Conservation (phyloP, 1,140 invertebrate genomes). For the Drosophila saltans region DNA sequence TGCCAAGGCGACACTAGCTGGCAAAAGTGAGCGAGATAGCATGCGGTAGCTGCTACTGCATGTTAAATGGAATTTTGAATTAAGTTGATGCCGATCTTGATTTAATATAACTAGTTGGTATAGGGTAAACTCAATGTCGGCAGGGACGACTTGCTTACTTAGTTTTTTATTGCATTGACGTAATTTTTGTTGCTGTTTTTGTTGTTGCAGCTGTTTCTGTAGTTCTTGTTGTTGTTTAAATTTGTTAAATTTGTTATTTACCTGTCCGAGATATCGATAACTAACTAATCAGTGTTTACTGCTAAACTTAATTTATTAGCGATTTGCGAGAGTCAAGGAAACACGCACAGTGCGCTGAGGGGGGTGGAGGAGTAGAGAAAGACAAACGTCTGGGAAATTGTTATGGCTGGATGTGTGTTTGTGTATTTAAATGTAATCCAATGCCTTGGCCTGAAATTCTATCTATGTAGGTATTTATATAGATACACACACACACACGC, state of each 20-base stretch:
- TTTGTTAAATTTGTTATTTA: conserved; percentile 69
- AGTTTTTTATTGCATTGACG: background rate
- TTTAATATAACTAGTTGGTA: no score
- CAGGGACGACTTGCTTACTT: no score
- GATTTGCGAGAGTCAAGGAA: no score
- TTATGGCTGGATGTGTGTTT: background rate
- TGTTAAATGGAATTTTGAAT: no score
- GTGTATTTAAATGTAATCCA: conserved; percentile 30
- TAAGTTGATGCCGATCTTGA: no score
- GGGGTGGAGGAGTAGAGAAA: background rate
- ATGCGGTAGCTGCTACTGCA: no score
- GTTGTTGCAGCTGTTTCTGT: background rate
- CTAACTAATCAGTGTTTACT: conserved; percentile 56
- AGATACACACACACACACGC: no score
- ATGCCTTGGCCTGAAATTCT: conserved; percentile 36
- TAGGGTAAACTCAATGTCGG: no score
- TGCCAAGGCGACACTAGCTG: no score
- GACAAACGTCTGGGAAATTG: conserved; percentile 39
- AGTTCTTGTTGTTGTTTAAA: conserved; percentile 55
- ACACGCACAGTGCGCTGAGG: background rate
- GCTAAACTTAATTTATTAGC: conserved; percentile 46
- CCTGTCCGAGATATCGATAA: conserved; percentile 53
- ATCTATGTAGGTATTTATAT: background rate
- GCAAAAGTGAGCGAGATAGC: no score
- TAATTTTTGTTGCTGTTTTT: conserved; percentile 31